Base-by-base conservation (phyloP, 2,888 invertebrate genomes). In the Chrysolina oricalcia region DNA sequence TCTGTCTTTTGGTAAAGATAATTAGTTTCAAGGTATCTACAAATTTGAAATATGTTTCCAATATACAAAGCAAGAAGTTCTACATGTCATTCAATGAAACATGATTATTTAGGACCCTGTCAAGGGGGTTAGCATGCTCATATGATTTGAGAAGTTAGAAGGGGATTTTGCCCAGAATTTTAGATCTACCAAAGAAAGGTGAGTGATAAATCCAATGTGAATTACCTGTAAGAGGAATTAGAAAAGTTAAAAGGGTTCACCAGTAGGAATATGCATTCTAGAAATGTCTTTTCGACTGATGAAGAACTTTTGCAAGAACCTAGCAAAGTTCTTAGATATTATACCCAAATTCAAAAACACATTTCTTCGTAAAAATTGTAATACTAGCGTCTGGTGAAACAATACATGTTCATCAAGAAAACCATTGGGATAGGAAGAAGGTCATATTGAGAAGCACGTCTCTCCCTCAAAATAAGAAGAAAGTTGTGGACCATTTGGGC, bases 401-500 rank as follows among this genome's bases (percentile, higher is more conserved):
- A 56, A 50, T 23, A 56, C 53, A 48, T 62, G 19, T 40, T 27
- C 11, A 59, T 50, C 53, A 71, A 73, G 71, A 78, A 74, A 72
- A 72, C 64, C 68, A 50, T 64, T 56, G 21, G 19, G 53, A 69
- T 65, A 35, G 69, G 56, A 76, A 75, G 76, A 81, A 80, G 82
- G 82, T 82, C 82, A 81, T 75, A 76, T 67, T 46, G 69, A 74
- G 63, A 74, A 63, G 73, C 72, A 75, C 69, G 82, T 84, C 82
- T 84, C 84, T 84, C 84, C 84, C 82, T 82, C 53, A 73, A 81
- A 78, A 81, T 80, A 59, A 73, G 46, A 62, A 53, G 68, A 71
- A 59, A 71, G 71, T 53, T 11, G 15, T 9, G 27, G 4, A 72
- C 50, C 43, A 68, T 63, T 76, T 63, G 67, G 72, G 15, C 23